A percentile compares a stretch with the other conserved stretches of the same genome.
Conservation (phyloP, 2,888 invertebrate genomes). For the Fissipunctia ypsillon region DNA sequence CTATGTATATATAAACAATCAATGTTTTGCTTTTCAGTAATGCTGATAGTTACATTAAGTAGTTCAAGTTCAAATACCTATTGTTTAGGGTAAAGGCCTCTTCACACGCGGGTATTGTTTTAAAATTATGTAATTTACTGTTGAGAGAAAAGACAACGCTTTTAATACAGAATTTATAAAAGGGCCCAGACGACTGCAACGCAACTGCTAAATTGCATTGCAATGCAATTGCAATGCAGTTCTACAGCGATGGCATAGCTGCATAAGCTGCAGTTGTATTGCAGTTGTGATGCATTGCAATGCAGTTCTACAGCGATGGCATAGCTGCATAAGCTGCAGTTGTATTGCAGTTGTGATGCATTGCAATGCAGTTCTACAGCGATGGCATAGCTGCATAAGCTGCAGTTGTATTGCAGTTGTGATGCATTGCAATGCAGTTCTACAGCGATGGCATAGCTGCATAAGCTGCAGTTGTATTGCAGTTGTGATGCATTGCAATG, state of each 20-base stretch:
- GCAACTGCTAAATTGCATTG: not conserved
- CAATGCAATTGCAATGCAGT: not conserved
- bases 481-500: no score
- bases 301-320: no score
- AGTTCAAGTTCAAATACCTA: constrained; percentile 26
- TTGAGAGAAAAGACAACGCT: not conserved
- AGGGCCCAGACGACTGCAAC: not conserved
- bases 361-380: no score
- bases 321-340: no score
- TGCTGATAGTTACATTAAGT: constrained; percentile 2
- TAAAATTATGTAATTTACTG: not conserved
- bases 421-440: no score
- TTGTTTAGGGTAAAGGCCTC: not conserved
- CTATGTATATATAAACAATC: no score
- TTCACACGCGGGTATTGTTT: constrained; percentile 22
- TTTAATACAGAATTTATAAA: not conserved
- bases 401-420: no score
- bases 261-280: not conserved
- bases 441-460: no score
- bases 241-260: not conserved
- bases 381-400: no score
- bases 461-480: no score
- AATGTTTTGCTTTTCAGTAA: not conserved
- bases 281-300: no score
- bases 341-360: no score